Conservation (phyloP, 1,140 invertebrate species). For the Drosophila melanogaster region DNA sequence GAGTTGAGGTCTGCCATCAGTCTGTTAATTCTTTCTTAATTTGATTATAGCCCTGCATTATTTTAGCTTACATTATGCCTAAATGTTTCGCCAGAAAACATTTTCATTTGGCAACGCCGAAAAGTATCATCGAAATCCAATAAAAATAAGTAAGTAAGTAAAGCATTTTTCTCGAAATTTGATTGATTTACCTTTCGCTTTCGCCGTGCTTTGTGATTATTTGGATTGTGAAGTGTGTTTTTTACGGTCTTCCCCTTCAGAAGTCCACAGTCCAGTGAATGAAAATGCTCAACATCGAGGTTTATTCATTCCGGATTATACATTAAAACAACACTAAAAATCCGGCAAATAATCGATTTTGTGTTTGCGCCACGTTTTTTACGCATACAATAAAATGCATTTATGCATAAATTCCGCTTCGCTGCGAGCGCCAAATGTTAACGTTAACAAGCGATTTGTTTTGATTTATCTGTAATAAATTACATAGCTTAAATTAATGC, state of each 20-base stretch:
- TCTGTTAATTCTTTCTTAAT: constrained; percentile 49
- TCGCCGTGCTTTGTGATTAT: constrained; percentile 27
- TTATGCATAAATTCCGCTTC: constrained; percentile 66
- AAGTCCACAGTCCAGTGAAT: constrained; percentile 4
- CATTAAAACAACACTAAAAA: constrained; percentile 8
- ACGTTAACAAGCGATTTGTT: constrained; percentile 60
- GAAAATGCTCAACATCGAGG: constrained; percentile 8
- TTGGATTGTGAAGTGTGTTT: constrained; percentile 34
- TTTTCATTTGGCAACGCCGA: constrained; percentile 12
- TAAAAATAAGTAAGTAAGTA: constrained; percentile 8
- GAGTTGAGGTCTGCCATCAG: no score
- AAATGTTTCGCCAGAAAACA: constrained; percentile 5
- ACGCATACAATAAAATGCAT: constrained; percentile 63
- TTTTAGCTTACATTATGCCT: constrained; percentile 6
- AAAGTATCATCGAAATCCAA: constrained; percentile 12
- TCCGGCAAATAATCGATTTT: constrained; percentile 3
- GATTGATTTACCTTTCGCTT: constrained; percentile 47
- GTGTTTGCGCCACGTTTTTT: constrained; percentile 14
- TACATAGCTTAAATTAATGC: constrained; percentile 40
- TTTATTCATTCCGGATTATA: constrained; percentile 22
- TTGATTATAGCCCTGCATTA: constrained; percentile 28
- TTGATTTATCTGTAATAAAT: constrained; percentile 66
- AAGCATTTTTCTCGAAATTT: constrained; percentile 1
- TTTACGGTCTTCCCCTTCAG: constrained; percentile 28
- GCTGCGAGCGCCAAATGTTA: constrained; percentile 53